A percentile compares a stretch with the other conserved stretches of the same genome.
These are phyloP conservation scores for Adrianichthys oophorus DNA, from an alignment of 2,797 vertebrate genomes.

Conservation along the genomic window DNA sequence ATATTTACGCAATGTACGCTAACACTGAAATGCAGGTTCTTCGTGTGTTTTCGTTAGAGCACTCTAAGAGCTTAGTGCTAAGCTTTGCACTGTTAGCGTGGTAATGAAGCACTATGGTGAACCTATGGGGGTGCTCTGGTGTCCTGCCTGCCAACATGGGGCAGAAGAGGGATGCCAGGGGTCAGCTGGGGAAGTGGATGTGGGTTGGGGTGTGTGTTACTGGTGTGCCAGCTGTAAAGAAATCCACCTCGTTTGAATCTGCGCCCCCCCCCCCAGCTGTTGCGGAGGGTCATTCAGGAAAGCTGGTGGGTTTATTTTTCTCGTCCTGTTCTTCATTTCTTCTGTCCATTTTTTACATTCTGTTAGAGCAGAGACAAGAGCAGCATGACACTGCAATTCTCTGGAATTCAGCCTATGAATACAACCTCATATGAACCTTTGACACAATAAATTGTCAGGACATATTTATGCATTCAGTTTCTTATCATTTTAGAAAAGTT, in stretches of 20 bases:
- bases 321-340: conserved; percentile 20
- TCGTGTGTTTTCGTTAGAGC: conserved; percentile 52
- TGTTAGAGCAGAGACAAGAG: conserved; percentile 73
- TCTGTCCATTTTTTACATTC: conserved; percentile 72
- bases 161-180: conserved; percentile 11
- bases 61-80: conserved; percentile 54
- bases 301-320: conserved; percentile 44
- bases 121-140: conserved; percentile 43
- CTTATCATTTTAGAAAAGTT: too few relatives aligned
- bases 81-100: conserved; percentile 65
- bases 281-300: conserved; percentile 47
- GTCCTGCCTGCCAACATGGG: conserved; percentile 32
- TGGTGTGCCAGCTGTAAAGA: conserved; percentile 48
- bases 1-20: conserved; percentile 65
- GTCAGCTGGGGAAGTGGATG: conserved; percentile 12
- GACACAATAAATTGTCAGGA: too few relatives aligned
- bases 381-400: conserved; percentile 2
- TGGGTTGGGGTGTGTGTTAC: conserved; percentile 15
- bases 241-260: conserved; percentile 43
- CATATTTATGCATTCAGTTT: too few relatives aligned
- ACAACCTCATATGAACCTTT: too few relatives aligned
- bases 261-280: conserved; percentile 37
- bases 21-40: conserved; percentile 67
- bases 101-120: conserved; percentile 68
- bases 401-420: too few relatives aligned